A percentile compares a stretch with the other conserved stretches of the same genome.
phyloP scores from a whole-genome alignment of 1,140 invertebrate genomes.

The Himalopsyche phryganea region DNA sequence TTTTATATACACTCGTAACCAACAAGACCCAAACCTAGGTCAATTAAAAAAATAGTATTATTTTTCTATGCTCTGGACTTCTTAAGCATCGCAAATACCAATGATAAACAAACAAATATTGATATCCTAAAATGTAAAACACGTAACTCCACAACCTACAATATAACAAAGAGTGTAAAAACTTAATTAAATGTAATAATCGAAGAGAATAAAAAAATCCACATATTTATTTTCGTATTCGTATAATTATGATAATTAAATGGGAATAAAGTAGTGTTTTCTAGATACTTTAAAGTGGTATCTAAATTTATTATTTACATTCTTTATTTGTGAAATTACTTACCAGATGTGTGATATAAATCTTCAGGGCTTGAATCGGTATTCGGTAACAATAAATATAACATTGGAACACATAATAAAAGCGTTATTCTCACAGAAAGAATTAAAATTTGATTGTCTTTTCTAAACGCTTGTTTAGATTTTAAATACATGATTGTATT shows the following conservation, averaged over 20 bases:
- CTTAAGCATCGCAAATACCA: no score
- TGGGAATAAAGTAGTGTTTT: neutral
- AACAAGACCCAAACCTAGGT: no score
- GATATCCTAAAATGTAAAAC: no score
- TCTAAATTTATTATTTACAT: neutral
- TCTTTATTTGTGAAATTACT: neutral
- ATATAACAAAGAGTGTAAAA: no score
- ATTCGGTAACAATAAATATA: constrained; percentile 9
- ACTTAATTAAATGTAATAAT: no score
- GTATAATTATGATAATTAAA: neutral
- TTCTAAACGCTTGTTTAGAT: constrained; percentile 13
- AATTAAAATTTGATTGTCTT: constrained; percentile 15
- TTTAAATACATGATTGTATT: no score
- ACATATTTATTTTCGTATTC: neutral
- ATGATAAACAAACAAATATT: no score
- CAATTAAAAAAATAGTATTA: no score
- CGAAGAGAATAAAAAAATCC: neutral
- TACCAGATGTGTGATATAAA: neutral
- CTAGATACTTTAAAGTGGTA: neutral
- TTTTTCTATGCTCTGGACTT: no score
- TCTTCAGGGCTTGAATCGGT: neutral
- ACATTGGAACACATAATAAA: constrained; percentile 9
- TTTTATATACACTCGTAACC: no score
- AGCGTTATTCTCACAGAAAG: constrained; percentile 14
- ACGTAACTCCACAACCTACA: no score